Evolutionary conservation across 2,888 invertebrate genomes (phyloP), one percentile per base, ranked within the genome.

Genomic region (Catotricha subobsoleta): DNA sequence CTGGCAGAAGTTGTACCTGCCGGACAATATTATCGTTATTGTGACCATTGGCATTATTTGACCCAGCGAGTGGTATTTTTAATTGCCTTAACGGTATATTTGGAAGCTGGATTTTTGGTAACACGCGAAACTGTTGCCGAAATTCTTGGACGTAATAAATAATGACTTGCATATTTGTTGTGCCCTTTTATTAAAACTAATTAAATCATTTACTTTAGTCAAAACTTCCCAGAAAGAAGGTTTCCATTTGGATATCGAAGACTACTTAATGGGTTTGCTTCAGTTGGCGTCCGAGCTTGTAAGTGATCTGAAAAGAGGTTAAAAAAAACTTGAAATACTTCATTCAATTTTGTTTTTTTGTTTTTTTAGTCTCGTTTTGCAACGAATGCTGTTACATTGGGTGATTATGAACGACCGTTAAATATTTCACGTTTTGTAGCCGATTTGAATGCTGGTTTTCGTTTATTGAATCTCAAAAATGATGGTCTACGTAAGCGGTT

Each of bases 171-270:
- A 40, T 37, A 41, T 18, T 18, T 29, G 34, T 35, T 3, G 39
- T 42, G 15, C 21, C 33, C 41, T 33, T 33, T 20, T 12, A 16
- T 40, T 25, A 27, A 28, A 33, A 18, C 30, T 38, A 44, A 18
- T 13, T 23, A 3, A 27, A 38, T 16, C 10, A 13, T 48, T 47
- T 42, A 45, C 65, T 67, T 23, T 60, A 87, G 86, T 88, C 18
- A 74, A 78, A 54, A 66, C 68, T 1, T 58, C 59, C 8, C 63
- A 71, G 45, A 67, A 72, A 25, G 69, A 76, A n/a, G 86, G 83
- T 0, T 86, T 92, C 54, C 88, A 90, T 54, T 64, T 92, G 49
- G 91, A 92, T 49, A 66, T 92, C 21, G 92, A 94, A 59, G 92
- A 92, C 55, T 92, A 84, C 52, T 65, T 94, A 16, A 74, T 80